Conservation (phyloP, 2,797 vertebrate genomes). For the Antrozous pallidus region DNA sequence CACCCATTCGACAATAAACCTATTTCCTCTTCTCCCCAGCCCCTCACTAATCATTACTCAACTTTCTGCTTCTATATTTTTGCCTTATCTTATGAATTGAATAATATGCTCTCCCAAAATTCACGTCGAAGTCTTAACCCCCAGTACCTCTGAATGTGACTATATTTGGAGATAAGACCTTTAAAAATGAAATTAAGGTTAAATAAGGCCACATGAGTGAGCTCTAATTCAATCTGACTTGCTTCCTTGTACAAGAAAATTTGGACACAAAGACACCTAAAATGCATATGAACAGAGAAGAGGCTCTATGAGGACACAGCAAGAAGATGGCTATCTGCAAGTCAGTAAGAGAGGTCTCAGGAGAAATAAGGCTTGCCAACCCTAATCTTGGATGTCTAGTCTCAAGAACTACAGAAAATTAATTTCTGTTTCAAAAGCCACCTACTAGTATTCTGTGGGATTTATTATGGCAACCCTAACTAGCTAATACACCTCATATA, state of each 20-base stretch:
- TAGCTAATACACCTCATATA: neutral
- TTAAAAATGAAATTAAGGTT: conserved; percentile 3
- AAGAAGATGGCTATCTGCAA: neutral
- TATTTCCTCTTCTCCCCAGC: too few species aligned
- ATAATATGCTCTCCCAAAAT: neutral
- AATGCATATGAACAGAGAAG: neutral
- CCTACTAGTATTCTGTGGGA: neutral
- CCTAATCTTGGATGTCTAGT: neutral
- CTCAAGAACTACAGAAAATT: neutral
- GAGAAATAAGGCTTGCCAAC: neutral
- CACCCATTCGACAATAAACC: too few species aligned
- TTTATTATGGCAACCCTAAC: neutral
- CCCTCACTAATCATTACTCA: neutral
- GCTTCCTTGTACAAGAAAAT: neutral
- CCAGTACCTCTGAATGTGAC: neutral
- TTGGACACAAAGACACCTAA: neutral
- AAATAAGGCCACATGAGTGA: neutral
- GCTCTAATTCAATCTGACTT: neutral
- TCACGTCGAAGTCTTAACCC: neutral
- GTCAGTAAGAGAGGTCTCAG: neutral
- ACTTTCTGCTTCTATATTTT: neutral
- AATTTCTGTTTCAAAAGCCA: neutral
- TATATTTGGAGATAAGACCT: neutral
- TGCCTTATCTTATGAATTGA: neutral
- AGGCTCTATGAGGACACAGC: neutral